Percentiles rank a stretch among this genome's conserved stretches.
Evolutionary conservation across 2,888 invertebrate genomes (phyloP).

Genomic region (Temnothorax unifasciatus): DNA sequence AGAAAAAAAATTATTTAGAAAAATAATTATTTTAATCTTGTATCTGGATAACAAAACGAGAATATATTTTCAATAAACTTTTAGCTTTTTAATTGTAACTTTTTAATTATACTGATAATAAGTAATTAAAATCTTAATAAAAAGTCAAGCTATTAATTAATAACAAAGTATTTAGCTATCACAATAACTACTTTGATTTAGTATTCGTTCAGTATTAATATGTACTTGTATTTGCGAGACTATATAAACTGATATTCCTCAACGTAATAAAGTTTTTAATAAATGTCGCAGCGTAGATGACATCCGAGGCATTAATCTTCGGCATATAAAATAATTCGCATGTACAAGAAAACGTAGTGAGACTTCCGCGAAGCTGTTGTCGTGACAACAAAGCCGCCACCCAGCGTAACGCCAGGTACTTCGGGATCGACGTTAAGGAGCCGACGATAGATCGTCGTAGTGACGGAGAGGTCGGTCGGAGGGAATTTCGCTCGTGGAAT

Average conservation of each 20-base stretch:
- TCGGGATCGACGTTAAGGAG: constrained; percentile 79
- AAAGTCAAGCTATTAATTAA: not conserved
- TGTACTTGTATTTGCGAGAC: not conserved
- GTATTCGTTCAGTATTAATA: not conserved
- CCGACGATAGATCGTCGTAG: constrained; percentile 76
- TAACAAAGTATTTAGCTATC: not conserved
- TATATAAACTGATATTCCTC: constrained; percentile 21
- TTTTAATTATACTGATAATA: too few species aligned
- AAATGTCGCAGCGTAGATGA: constrained; percentile 36
- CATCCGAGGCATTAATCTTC: constrained; percentile 49
- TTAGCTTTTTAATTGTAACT: not conserved
- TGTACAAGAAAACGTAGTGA: constrained; percentile 48
- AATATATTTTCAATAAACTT: constrained; percentile 4
- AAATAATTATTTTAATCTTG: not conserved
- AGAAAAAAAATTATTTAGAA: not conserved
- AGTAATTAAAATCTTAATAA: constrained; percentile 4
- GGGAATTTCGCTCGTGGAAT: constrained; percentile 79
- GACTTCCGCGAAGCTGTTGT: constrained; percentile 67
- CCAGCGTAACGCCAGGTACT: constrained; percentile 54
- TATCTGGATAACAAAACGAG: not conserved
- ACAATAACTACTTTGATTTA: not conserved
- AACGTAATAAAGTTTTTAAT: constrained; percentile 53
- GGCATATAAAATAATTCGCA: constrained; percentile 56
- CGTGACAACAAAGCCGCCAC: constrained; percentile 73
- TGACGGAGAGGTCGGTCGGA: constrained; percentile 76